phyloP scores from a whole-genome alignment of 2,888 invertebrate species.

The Microdon myrmicae region DNA sequence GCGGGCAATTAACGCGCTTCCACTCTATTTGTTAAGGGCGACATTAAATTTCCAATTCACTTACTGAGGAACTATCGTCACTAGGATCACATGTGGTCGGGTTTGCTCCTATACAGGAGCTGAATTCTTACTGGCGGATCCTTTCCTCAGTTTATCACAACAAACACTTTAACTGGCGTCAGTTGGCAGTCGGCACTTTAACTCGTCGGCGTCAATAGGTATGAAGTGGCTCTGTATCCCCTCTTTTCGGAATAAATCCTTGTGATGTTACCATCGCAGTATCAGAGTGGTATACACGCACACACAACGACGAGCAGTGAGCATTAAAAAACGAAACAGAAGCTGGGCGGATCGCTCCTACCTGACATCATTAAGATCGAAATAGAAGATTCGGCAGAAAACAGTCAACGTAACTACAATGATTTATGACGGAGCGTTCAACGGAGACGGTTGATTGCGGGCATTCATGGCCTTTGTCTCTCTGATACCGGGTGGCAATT shows the following conservation, averaged over 20 bases:
- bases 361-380: conserved; percentile 53
- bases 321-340: conserved; percentile 44
- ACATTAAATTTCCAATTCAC: conserved; percentile 34
- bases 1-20: conserved; percentile 26
- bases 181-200: conserved; percentile 46
- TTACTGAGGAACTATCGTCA: conserved; percentile 31
- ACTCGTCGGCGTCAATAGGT: conserved; percentile 2
- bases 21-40: conserved; percentile 17
- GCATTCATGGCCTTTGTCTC: conserved; percentile 7
- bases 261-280: conserved; percentile 42
- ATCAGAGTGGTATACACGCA: conserved; percentile 31
- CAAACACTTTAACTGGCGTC: conserved; percentile 50
- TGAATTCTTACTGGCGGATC: conserved; percentile 30
- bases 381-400: conserved; percentile 49
- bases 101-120: conserved; percentile 42
- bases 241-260: conserved; percentile 26
- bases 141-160: conserved; percentile 44
- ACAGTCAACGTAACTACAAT: conserved; percentile 35
- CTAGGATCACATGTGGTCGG: conserved; percentile 35
- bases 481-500: conserved; percentile 27
- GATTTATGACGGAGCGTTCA: conserved; percentile 35
- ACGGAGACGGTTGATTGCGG: not conserved
- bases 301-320: too few species aligned
- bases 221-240: conserved; percentile 45
- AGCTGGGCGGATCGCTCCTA: conserved; percentile 51